Base-by-base conservation (phyloP, 2,797 vertebrate genomes). In the Aselliscus stoliczkanus region DNA sequence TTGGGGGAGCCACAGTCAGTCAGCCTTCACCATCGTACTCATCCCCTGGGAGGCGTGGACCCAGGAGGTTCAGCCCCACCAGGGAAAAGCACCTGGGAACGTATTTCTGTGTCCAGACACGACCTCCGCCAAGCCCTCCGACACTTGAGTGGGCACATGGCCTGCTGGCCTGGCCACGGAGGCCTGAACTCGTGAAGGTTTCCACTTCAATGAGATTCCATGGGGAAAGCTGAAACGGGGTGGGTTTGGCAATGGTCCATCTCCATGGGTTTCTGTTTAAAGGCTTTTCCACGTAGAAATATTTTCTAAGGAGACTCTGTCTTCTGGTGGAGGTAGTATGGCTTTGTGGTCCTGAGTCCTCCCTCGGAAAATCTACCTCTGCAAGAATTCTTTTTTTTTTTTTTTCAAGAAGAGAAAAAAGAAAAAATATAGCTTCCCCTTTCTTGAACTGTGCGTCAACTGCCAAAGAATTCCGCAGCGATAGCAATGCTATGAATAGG, bases 291-390 rank as follows among this genome's bases (percentile, higher is more conserved):
- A 87, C 69, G 60, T 81, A 44, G 91, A 76, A 95, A 47, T 91
- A 67, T 82, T 97, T 96, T 62, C 94, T 96, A 86, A 97, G 92
- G 94, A 93, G 80, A 67, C 67, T 42, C 92, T 93, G 95, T 94
- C 90, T 86, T 90, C 69, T 64, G 93, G 27, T 37, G 90, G 94
- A 86, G 92, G 88, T 83, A 70, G 95, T 64, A 60, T 79, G 80
- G 80, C 69, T 65, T 95, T 97, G 97, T 85, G 96, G 95, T 91
- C 93, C 95, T 9, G 27, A 91, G 50, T 6, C 21, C 67, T 93
- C 70, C 90, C 87, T 77, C 67, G 86, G 96, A 96, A 97, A 97
- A 88, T 90, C 95, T 96, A 97, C 93, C 94, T 96, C 93, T 89
- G 95, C 69, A 94, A 96, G 88, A 96, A 95, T 94, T 64, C 42